A percentile compares a stretch with the other conserved stretches of the same genome.
These are phyloP conservation scores for Ctenicera cuprea DNA, from an alignment of 2,888 invertebrate genomes.

Conservation along the genomic window DNA sequence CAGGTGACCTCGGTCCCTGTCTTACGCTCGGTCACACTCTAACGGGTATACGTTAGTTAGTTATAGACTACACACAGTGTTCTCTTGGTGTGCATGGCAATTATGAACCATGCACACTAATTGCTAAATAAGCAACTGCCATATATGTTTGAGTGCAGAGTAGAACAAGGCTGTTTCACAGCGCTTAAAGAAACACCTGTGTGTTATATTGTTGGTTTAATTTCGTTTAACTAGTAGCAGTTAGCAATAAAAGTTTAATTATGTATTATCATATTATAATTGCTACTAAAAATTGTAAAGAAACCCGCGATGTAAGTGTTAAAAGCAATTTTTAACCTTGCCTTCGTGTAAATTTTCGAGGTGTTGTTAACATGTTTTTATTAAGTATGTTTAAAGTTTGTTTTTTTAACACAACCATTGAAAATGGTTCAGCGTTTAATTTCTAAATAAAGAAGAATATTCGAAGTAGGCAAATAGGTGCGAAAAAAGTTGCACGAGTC, in stretches of 20 bases:
- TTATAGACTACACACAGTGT: slow-evolving; percentile 57
- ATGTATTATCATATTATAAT: slow-evolving; percentile 34
- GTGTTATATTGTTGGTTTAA: slow-evolving; percentile 48
- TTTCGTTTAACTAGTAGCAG: slow-evolving; percentile 35
- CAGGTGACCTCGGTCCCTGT: slow-evolving; percentile 67
- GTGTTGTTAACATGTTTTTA: slow-evolving; percentile 45
- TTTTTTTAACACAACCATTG: slow-evolving; percentile 45
- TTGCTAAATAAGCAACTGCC: slow-evolving; percentile 65
- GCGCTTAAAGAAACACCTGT: slow-evolving; percentile 48
- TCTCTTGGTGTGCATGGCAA: slow-evolving; percentile 50
- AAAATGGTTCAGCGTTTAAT: slow-evolving; percentile 38
- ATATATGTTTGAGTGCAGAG: slow-evolving; percentile 71
- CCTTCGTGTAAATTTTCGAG: slow-evolving; percentile 28
- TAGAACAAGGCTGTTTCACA: slow-evolving; percentile 50
- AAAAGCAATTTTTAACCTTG: slow-evolving; percentile 25
- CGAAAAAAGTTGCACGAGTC: not conserved
- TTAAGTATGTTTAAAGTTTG: slow-evolving; percentile 35
- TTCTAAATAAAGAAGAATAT: slow-evolving; percentile 14
- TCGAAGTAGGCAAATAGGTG: slow-evolving; percentile 16
- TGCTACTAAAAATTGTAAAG: slow-evolving; percentile 32
- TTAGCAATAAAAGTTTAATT: slow-evolving; percentile 40
- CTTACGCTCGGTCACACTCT: slow-evolving; percentile 68
- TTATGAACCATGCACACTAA: slow-evolving; percentile 38
- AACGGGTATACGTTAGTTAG: slow-evolving; percentile 58
- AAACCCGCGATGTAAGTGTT: slow-evolving; percentile 9